phyloP scores from a whole-genome alignment of 2,888 invertebrate genomes.

The Heliconius ethilla region DNA sequence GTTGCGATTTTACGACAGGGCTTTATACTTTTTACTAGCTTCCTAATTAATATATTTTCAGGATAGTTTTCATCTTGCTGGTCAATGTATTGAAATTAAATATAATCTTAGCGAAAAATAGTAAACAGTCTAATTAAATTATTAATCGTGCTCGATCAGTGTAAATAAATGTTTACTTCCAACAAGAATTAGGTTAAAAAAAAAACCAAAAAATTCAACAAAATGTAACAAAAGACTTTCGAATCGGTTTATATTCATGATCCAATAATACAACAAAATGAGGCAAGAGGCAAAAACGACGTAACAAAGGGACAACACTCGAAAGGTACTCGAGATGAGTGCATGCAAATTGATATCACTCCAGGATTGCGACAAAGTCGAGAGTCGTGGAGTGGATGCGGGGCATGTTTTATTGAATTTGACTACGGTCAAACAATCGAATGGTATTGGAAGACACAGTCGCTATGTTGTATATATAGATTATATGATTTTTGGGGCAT shows the following conservation, averaged over 20 bases:
- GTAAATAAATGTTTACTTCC: not conserved
- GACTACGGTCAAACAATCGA: conserved; percentile 40
- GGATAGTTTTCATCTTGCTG: too few species aligned
- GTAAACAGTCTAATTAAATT: not conserved
- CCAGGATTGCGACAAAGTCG: conserved; percentile 60
- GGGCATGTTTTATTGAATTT: conserved; percentile 42
- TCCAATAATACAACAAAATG: conserved; percentile 49
- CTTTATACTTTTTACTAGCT: too few species aligned
- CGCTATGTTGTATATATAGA: not conserved
- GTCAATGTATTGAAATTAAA: too few species aligned
- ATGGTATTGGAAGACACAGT: conserved; percentile 24
- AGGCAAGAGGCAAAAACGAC: conserved; percentile 64
- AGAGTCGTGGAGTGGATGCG: conserved; percentile 47
- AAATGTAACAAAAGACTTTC: conserved; percentile 34
- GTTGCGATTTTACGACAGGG: too few species aligned
- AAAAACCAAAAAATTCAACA: not conserved
- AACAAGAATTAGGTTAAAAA: not conserved
- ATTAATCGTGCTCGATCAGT: not conserved
- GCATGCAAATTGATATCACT: conserved; percentile 77
- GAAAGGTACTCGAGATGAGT: conserved; percentile 60
- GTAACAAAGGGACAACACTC: conserved; percentile 73
- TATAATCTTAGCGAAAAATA: too few species aligned
- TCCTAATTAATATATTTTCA: too few species aligned
- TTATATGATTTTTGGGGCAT: not conserved
- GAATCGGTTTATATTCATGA: conserved; percentile 40